Conservation (phyloP, 2,113 vertebrate species). For the Calidris pygmaea region DNA sequence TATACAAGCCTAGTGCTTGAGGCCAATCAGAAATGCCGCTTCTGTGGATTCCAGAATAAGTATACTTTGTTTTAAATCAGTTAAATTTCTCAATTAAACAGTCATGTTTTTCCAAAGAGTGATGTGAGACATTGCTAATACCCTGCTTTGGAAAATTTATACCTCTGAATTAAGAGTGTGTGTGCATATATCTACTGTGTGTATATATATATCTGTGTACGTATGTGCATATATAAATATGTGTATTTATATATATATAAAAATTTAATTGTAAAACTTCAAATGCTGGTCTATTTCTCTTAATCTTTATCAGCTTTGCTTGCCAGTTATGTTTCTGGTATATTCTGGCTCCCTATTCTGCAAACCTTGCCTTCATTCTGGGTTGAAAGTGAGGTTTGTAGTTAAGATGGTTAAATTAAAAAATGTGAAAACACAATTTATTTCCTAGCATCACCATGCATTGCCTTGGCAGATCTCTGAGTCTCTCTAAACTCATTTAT, state of each 20-base stretch:
- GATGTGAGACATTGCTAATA: background rate
- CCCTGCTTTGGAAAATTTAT: background rate
- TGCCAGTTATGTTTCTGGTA: background rate
- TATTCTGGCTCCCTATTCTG: background rate
- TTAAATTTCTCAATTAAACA: background rate
- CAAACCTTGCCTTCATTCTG: background rate
- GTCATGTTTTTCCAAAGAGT: background rate
- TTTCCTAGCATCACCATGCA: background rate
- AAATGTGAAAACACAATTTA: background rate
- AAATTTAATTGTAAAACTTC: background rate
- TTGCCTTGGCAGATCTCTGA: background rate
- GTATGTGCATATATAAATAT: background rate
- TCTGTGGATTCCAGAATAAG: background rate
- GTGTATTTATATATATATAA: too few relatives aligned
- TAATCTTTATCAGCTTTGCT: background rate
- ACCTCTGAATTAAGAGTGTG: background rate
- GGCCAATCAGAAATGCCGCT: background rate
- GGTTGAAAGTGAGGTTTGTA: background rate
- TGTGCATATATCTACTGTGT: background rate
- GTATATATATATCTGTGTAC: accelerated
- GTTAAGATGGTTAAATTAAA: background rate
- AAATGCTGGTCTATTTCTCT: background rate
- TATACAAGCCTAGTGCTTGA: background rate
- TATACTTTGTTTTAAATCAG: background rate
- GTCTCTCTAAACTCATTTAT: background rate